Conservation (phyloP, 2,113 vertebrate genomes). For the Globicephala melas region DNA sequence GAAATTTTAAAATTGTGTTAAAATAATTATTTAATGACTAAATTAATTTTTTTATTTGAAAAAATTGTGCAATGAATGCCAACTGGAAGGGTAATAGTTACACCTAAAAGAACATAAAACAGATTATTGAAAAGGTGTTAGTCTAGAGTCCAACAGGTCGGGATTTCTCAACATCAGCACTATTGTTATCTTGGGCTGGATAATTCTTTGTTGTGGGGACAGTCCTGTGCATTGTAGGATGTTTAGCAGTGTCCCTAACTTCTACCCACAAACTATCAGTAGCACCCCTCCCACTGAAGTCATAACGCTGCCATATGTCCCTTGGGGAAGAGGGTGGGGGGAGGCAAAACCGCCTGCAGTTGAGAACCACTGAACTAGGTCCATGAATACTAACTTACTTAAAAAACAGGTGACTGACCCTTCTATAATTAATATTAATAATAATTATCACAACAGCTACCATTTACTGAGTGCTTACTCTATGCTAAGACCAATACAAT, state of each 20-base stretch:
- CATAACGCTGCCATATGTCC: background rate
- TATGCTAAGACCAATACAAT: background rate
- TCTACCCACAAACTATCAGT: background rate
- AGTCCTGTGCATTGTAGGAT: background rate
- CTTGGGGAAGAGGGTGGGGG: background rate
- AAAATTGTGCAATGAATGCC: background rate
- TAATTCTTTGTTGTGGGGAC: background rate
- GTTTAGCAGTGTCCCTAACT: background rate
- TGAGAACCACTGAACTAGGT: background rate
- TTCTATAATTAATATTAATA: background rate
- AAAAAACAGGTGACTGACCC: background rate
- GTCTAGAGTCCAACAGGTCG: background rate
- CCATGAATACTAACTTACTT: background rate
- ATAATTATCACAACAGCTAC: background rate
- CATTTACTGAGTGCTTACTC: background rate
- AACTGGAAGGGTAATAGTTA: background rate
- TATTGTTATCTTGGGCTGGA: background rate
- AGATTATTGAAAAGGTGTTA: background rate
- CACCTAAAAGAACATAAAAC: background rate
- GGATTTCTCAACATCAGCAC: background rate
- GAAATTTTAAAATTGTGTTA: slow-evolving; percentile 17
- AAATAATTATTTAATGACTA: slow-evolving; percentile 19
- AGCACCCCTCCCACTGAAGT: background rate
- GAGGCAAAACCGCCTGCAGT: background rate
- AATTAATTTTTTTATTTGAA: slow-evolving; percentile 8